Base-by-base conservation (phyloP, 2,113 vertebrate species). In the Tachuris rubrigastra region DNA sequence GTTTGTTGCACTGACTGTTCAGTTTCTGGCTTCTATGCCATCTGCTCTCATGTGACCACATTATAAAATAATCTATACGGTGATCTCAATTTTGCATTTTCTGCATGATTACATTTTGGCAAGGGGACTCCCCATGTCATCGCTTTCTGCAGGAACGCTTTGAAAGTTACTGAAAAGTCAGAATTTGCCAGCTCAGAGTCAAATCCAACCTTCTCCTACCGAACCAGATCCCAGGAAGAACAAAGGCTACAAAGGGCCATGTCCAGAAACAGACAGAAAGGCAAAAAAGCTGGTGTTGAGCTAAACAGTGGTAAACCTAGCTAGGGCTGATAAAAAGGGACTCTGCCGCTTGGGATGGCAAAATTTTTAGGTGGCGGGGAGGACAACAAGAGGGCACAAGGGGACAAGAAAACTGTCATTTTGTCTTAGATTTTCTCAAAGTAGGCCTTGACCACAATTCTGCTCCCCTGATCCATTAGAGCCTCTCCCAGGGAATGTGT, bases 81-180 rank as follows among this genome's bases (percentile, higher is more conserved):
- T 94, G 87, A 98, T 97, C 97, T 97, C 95, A 80, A 97, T 95
- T 98, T 96, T 59, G 84, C 96, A 95, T 98, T 98, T 98, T 98
- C 98, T 98, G 97, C 97, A 80, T 95, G 96, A 98, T 98, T 98
- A 97, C 96, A 63, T 96, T 96, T 97, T 98, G 98, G 98, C 98
- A 98, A 85, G 74, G 62, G 77, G 82, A 91, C 81, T 37, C 86
- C 75, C 80, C 90, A 50, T 95, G 96, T 96, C 93, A 96, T 96
- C 95, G 85, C 95, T 96, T 90, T 89, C 87, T 62, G 53, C 56
- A 62, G 96, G 96, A 98, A 98, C 95, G 94, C 97, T 98, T 98
- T 97, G 86, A 97, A 97, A 97, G 91, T 97, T 90, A 96, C 95
- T 93, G 92, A 96, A 97, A 97, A 92, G 72, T 80, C 75, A 22